Base-by-base conservation (phyloP, 2,113 vertebrate genomes). In the Crypturellus undulatus region DNA sequence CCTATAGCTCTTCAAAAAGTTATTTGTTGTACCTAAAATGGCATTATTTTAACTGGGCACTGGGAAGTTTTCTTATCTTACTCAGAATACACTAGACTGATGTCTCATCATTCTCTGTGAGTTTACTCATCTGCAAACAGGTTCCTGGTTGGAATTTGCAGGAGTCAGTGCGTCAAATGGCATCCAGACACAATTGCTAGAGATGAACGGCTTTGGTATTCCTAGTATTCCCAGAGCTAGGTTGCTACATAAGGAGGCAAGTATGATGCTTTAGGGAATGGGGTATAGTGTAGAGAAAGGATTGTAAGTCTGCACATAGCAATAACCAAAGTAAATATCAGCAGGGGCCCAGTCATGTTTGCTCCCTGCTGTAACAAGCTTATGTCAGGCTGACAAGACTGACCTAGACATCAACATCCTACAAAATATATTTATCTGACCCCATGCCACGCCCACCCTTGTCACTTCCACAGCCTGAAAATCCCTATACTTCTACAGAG, bases 311-410 rank as follows among this genome's bases (percentile, higher is more conserved):
- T 19, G 56, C 10, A 6, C 24, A 65, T n/a, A 94, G 63, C 22
- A 71, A n/a, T 3, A 58, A 47, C 25, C n/a, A 78, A 80, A 92
- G 40, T 3, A 5, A 59, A 26, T 40, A 12, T 7, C 26, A 45
- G 25, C 19, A 36, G 15, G 12, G 8, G 9, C 28, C 40, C 20
- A 25, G 9, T 18, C 21, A 56, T 4, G 6, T 42, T 75, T 79
- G 15, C 4, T 79, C 42, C 45, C 62, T 68, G 19, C 26, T 71
- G 0, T 24, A 52, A n/a, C 65, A 54, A 63, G 47, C 30, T 47
- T 30, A 30, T 22, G 42, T 2, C 24, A 79, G 24, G 36, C 36
- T 67, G 64, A 58, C 4, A 2, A 0, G 0, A 63, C 30, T 13
- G 43, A 54, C 7, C 17, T 7, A 26, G n/a, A 58, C n/a, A 47